Evolutionary conservation across 2,797 vertebrate species (phyloP), one percentile per base, ranked within the genome.

Genomic region (Enteromius mattozi): DNA sequence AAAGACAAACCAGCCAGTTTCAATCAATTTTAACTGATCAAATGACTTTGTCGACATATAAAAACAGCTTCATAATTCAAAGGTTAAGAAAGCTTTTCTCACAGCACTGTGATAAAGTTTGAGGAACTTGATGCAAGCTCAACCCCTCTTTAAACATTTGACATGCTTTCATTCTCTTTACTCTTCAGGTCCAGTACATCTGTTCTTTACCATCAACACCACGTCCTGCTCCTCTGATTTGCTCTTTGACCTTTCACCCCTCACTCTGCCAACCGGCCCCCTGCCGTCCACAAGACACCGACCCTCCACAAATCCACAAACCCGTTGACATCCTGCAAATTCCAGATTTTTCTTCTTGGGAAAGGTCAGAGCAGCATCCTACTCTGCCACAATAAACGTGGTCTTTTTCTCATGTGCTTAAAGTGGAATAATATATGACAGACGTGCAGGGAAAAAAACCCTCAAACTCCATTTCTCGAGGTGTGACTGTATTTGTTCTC

Each of bases 341-440:
- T 90, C 90, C 92, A 47, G 86, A 92, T 92, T 92, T 82, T 66
- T 49, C 78, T 93, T 94, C 94, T 92, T 92, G 94, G 94, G 93
- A 95, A 95, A 88, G 59, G 56, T 49, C 65, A 63, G 6, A 75
- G 51, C 71, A 66, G 59, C 33, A 56, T 72, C 74, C 42, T 68
- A 12, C 45, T 49, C 21, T 27, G 24, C 21, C 21, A 17, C 63
- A 42, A 14, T 80, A 19, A 80, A 47, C 14, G 1, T 2, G 16
- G 4, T 59, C 10, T 71, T 71, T 33, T 80, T n/a, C 65, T 80
- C 13, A 3, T 21, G 63, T n/a, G 12, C 30, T 51, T 3, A 75
- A n/a, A 54, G 17, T 40, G 35, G 7, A 24, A 78, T 27, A 78
- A 27, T 42, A 61, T 8, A 2, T 19, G 24, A 75, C 66, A 74